A percentile compares a stretch with the other conserved stretches of the same genome.
Conservation (phyloP, 2,888 invertebrate species). For the Invenusta paracnida region DNA sequence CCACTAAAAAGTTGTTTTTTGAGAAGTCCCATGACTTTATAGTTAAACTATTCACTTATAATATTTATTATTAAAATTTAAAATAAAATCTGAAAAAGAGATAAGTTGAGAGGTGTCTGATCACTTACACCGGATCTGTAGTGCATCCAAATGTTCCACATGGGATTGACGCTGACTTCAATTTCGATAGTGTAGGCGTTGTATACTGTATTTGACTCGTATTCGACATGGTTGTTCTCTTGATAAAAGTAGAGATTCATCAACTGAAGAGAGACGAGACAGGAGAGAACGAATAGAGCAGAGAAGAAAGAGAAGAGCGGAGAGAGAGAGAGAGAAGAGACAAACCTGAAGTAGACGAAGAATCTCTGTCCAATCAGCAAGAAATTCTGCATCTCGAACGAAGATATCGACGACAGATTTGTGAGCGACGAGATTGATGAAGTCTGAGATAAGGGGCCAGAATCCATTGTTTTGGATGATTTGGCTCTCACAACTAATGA, state of each 20-base stretch:
- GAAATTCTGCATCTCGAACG: constrained; percentile 75
- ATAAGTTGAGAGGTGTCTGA: too few relatives aligned
- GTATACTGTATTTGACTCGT: constrained; percentile 75
- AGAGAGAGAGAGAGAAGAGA: background rate
- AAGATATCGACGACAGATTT: constrained; percentile 82
- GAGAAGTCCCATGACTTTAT: too few relatives aligned
- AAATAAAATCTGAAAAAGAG: too few relatives aligned
- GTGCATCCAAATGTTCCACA: too few relatives aligned
- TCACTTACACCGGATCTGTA: too few relatives aligned
- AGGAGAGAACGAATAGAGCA: background rate
- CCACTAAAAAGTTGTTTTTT: too few relatives aligned
- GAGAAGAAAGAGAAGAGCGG: too few relatives aligned
- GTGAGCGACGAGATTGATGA: constrained; percentile 90
- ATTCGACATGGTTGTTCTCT: constrained; percentile 34
- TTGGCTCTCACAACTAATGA: constrained; percentile 82
- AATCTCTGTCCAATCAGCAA: constrained; percentile 92
- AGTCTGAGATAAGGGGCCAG: constrained; percentile 92
- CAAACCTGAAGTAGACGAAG: constrained; percentile 79
- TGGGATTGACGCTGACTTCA: constrained; percentile 91
- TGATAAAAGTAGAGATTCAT: constrained; percentile 17
- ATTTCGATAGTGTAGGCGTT: constrained; percentile 94
- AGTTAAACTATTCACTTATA: too few relatives aligned
- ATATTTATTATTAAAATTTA: too few relatives aligned
- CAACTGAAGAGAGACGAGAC: background rate
- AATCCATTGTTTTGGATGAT: constrained; percentile 97